phyloP scores from a whole-genome alignment of 2,113 vertebrate species.

The Ia io region DNA sequence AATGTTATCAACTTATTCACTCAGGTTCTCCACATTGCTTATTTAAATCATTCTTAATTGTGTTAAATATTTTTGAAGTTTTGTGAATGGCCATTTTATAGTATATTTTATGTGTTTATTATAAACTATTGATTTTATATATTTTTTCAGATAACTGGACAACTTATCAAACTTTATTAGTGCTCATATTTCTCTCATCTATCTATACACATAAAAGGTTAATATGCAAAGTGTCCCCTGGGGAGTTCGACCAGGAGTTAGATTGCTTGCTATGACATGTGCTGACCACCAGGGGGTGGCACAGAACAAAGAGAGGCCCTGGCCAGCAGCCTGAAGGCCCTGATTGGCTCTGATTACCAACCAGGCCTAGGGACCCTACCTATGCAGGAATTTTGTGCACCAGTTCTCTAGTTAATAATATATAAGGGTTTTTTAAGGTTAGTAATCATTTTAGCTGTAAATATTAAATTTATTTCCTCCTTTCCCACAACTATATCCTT shows the following conservation, averaged over 20 bases:
- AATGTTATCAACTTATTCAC: background rate
- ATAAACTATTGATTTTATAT: background rate
- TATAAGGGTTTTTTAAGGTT: background rate
- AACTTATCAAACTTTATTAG: background rate
- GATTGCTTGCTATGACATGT: too few relatives aligned
- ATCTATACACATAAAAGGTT: too few relatives aligned
- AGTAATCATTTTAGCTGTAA: background rate
- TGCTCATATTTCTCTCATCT: background rate
- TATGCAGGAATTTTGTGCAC: too few relatives aligned
- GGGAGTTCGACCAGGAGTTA: too few relatives aligned
- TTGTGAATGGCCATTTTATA: background rate
- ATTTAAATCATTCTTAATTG: background rate
- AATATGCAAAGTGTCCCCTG: too few relatives aligned
- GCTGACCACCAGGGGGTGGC: too few relatives aligned
- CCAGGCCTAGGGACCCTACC: too few relatives aligned
- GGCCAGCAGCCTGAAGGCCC: too few relatives aligned
- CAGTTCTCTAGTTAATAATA: background rate
- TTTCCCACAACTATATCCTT: background rate
- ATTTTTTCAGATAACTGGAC: background rate
- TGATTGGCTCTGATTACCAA: too few relatives aligned
- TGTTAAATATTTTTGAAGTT: background rate
- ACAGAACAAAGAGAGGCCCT: too few relatives aligned
- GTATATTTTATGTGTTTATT: background rate
- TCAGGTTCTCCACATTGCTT: background rate
- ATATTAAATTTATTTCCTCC: background rate